Base-by-base conservation (phyloP, 1,140 invertebrate species). In the Temnothorax nylanderi region DNA sequence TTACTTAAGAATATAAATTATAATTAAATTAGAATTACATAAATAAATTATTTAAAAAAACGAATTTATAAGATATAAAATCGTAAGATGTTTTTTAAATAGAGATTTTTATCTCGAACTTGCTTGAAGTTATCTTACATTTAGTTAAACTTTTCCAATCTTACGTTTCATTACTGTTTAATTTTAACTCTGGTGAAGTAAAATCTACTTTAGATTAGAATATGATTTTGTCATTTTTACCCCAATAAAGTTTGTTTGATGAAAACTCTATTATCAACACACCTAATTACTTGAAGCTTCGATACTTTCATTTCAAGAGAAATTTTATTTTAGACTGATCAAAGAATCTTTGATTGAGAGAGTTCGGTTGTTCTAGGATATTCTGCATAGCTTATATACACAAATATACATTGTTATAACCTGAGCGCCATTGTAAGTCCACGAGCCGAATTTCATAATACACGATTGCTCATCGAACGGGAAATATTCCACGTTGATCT, bases 401-500 rank as follows among this genome's bases (percentile, higher is more conserved):
- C 6, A 1, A 41, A 37, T 56, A 65, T 37, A 56, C 13, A 71
- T 44, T 90, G 16, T 87, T 88, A 56, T 77, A 95, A 98, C 98
- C 96, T 98, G 98, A 92, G 97, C 96, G 3, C 98, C 98, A 94
- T 98, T 98, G 94, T 98, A 99, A 13, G 98, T 99, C 99, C 99
- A 99, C 0, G 98, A 99, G 11, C 99, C 98, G 92, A 99, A 99
- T 95, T 99, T 99, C 98, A 99, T 98, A 88, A 98, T 97, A 94
- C 99, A 99, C 72, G 97, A 98, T 95, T 99, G 98, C 91, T 98
- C 98, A 93, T 99, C 98, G 92, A 99, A 99, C 0, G 98, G 98
- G 93, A 99, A 99, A 95, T 99, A 99, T 94, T 99, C 98, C 0
- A 99, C 98, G 93, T 98, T 98, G 88, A 99, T 99, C 94, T 99